phyloP scores from a whole-genome alignment of 2,888 invertebrate genomes.

The Spodoptera picta region DNA sequence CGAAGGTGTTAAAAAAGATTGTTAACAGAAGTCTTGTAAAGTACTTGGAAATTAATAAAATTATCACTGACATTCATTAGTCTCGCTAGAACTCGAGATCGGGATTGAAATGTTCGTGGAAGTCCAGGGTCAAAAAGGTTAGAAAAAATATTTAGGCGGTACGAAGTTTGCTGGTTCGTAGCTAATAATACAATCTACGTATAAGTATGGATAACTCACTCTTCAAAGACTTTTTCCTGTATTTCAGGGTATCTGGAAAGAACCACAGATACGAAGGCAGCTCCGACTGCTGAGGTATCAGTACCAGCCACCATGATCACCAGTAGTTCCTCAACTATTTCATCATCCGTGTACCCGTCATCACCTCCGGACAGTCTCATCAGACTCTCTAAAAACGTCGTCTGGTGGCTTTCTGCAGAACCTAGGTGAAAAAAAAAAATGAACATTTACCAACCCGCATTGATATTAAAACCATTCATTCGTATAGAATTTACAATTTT shows the following conservation, averaged over 20 bases:
- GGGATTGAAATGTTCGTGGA: too few relatives aligned
- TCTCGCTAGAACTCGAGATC: too few relatives aligned
- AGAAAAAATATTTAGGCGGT: too few relatives aligned
- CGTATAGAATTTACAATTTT: too few relatives aligned
- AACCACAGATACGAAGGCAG: conserved; percentile 57
- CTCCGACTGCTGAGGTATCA: conserved; percentile 61
- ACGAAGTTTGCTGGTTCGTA: too few relatives aligned
- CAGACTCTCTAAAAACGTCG: conserved; percentile 24
- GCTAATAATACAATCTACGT: too few relatives aligned
- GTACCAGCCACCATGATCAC: conserved; percentile 58
- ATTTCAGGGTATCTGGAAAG: conserved; percentile 61
- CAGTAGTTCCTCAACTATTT: conserved; percentile 60
- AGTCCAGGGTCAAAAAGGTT: too few relatives aligned
- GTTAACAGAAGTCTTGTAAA: too few relatives aligned
- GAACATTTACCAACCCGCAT: background rate
- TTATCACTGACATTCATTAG: too few relatives aligned
- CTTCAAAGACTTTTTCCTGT: conserved; percentile 65
- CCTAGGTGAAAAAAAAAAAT: background rate
- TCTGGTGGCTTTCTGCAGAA: background rate
- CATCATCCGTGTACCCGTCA: conserved; percentile 47
- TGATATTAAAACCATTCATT: too few relatives aligned
- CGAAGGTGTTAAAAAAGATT: too few relatives aligned
- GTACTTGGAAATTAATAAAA: too few relatives aligned
- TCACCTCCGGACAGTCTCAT: conserved; percentile 40
- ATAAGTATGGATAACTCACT: conserved; percentile 54